phyloP scores from a whole-genome alignment of 1,140 invertebrate species.

The Mamestra configurata region DNA sequence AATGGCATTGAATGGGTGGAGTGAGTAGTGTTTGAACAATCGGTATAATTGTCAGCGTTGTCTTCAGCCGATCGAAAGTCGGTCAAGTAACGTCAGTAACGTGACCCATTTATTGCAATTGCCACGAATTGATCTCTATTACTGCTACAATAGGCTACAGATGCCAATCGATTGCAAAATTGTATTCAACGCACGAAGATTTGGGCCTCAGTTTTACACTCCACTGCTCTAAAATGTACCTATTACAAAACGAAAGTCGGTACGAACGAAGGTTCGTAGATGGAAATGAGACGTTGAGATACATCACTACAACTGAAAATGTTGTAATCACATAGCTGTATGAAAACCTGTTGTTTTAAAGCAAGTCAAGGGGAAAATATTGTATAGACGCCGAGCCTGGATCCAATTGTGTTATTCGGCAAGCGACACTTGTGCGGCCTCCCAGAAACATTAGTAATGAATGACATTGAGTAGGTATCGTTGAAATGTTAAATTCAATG shows the following conservation, averaged over 20 bases:
- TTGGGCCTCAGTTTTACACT: constrained; percentile 45
- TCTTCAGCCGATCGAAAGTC: constrained; percentile 52
- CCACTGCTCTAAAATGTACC: constrained; percentile 35
- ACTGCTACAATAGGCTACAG: constrained; percentile 48
- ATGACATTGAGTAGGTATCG: constrained; percentile 74
- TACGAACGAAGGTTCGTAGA: background rate
- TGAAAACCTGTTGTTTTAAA: constrained; percentile 45
- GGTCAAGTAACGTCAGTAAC: constrained; percentile 55
- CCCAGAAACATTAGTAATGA: constrained; percentile 75
- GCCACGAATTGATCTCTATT: constrained; percentile 64
- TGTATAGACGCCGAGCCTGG: constrained; percentile 59
- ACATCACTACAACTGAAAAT: constrained; percentile 28
- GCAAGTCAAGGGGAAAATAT: constrained; percentile 60
- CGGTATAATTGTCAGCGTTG: constrained; percentile 59
- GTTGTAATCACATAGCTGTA: constrained; percentile 7
- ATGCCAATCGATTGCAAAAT: constrained; percentile 48
- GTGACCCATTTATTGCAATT: constrained; percentile 62
- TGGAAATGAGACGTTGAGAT: constrained; percentile 15
- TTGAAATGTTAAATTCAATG: constrained; percentile 74
- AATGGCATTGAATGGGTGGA: constrained; percentile 62
- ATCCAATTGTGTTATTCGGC: constrained; percentile 78
- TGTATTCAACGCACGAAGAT: constrained; percentile 46
- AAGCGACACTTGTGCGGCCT: constrained; percentile 79
- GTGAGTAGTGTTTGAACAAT: constrained; percentile 55
- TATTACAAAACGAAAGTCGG: background rate